Evolutionary conservation across 2,888 invertebrate genomes (phyloP).

Genomic region (Escarpia spicata): DNA sequence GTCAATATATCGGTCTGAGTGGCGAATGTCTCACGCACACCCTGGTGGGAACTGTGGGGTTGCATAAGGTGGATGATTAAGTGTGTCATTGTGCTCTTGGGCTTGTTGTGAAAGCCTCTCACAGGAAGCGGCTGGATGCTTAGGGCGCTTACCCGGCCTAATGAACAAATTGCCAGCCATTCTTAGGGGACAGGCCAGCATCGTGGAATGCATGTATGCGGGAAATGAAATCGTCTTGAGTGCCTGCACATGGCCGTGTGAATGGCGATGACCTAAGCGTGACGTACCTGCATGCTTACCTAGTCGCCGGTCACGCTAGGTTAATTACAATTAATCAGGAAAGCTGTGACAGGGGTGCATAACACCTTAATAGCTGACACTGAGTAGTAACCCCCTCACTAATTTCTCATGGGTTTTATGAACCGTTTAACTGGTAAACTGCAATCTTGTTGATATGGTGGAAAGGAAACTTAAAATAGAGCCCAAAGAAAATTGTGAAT

Average conservation of each 20-base stretch:
- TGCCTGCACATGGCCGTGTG: neutral
- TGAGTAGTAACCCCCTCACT: neutral
- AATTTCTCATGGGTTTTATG: neutral
- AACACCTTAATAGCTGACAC: neutral
- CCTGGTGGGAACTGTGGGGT: neutral
- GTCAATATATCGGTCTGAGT: constrained; percentile 7
- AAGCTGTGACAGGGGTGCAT: neutral
- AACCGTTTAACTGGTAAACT: neutral
- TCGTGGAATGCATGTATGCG: neutral
- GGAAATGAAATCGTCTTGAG: neutral
- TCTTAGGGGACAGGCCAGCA: neutral
- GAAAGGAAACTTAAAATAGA: neutral
- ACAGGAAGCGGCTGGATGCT: neutral
- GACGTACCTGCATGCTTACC: neutral
- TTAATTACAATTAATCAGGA: constrained; percentile 5
- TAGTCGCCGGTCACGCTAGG: constrained; percentile 7
- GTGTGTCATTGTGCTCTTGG: neutral
- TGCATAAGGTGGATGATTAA: constrained; percentile 13
- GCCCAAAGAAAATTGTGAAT: neutral
- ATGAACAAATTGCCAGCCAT: neutral
- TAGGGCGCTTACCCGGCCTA: neutral
- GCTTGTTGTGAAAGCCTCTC: neutral
- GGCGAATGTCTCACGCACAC: neutral
- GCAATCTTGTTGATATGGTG: neutral
- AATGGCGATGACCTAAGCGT: neutral